These are phyloP conservation scores for Hippocampus barbouri DNA, from an alignment of 2,113 vertebrate genomes.

Conservation along the genomic window DNA sequence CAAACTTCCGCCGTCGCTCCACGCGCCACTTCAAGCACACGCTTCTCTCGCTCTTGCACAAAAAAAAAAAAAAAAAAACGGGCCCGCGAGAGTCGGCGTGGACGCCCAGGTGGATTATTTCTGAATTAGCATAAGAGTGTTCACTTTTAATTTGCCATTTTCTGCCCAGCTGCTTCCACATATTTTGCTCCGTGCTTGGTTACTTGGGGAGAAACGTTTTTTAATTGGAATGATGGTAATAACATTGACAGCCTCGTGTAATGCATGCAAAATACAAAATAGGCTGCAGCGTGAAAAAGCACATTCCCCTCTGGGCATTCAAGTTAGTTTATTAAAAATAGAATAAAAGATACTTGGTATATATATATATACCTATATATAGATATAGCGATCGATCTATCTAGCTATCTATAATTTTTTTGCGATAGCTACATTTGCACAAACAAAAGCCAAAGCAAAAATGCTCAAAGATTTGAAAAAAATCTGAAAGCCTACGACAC, in stretches of 20 bases:
- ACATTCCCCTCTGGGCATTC: neutral
- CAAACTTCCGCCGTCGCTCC: conserved; percentile 37
- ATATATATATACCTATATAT: too few relatives aligned
- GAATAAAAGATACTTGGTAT: neutral
- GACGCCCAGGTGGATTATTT: conserved; percentile 56
- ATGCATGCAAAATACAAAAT: neutral
- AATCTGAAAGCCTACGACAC: too few relatives aligned
- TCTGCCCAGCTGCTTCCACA: conserved; percentile 59
- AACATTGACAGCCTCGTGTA: conserved; percentile 33
- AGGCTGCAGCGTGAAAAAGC: neutral
- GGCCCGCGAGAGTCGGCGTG: neutral
- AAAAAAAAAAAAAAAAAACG: neutral
- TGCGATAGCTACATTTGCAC: neutral
- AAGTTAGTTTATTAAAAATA: neutral
- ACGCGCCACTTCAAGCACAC: conserved; percentile 28
- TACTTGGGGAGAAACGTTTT: conserved; percentile 51
- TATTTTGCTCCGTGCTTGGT: conserved; percentile 50
- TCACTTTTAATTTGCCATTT: conserved; percentile 68
- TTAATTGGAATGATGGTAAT: conserved; percentile 49
- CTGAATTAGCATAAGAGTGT: conserved; percentile 64
- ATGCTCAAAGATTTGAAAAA: too few relatives aligned
- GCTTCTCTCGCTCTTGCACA: conserved; percentile 8
- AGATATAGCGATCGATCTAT: too few relatives aligned
- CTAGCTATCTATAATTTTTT: neutral
- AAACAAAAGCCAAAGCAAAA: neutral